phyloP scores from a whole-genome alignment of 1,140 invertebrate species.

The Drosophila micromelanica region DNA sequence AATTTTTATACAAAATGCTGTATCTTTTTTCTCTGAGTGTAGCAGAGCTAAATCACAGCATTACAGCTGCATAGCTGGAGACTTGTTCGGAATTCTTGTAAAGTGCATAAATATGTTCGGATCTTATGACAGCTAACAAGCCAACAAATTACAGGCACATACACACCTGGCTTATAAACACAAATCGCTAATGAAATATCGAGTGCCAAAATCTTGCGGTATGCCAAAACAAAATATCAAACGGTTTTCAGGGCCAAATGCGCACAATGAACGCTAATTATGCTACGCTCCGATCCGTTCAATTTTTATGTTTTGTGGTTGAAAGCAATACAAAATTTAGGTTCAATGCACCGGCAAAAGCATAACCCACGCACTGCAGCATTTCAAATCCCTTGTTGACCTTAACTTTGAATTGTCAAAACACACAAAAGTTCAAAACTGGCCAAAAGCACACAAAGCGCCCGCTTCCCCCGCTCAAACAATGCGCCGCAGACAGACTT shows the following conservation, averaged over 20 bases:
- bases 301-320: background rate
- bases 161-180: slow-evolving; percentile 14
- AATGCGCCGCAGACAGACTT: slow-evolving; percentile 12
- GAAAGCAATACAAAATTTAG: slow-evolving; percentile 33
- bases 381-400: slow-evolving; percentile 82
- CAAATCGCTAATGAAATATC: slow-evolving; percentile 66
- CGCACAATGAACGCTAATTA: slow-evolving; percentile 78
- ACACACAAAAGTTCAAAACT: slow-evolving; percentile 74
- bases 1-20: too few relatives aligned
- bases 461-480: slow-evolving; percentile 1
- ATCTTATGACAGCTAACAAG: slow-evolving; percentile 69
- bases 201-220: slow-evolving; percentile 49
- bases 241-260: slow-evolving; percentile 62
- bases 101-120: slow-evolving; percentile 79
- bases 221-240: slow-evolving; percentile 31
- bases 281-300: slow-evolving; percentile 37
- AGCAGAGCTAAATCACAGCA: slow-evolving; percentile 1
- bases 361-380: slow-evolving; percentile 60
- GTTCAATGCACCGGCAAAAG: slow-evolving; percentile 64
- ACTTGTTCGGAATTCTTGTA: slow-evolving; percentile 63
- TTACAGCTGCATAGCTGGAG: slow-evolving; percentile 43
- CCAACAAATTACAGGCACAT: slow-evolving; percentile 36
- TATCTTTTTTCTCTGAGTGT: too few relatives aligned
- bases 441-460: slow-evolving; percentile 25
- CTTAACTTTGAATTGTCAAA: slow-evolving; percentile 83